phyloP scores from a whole-genome alignment of 1,140 invertebrate genomes.

The Brachionus angularis region DNA sequence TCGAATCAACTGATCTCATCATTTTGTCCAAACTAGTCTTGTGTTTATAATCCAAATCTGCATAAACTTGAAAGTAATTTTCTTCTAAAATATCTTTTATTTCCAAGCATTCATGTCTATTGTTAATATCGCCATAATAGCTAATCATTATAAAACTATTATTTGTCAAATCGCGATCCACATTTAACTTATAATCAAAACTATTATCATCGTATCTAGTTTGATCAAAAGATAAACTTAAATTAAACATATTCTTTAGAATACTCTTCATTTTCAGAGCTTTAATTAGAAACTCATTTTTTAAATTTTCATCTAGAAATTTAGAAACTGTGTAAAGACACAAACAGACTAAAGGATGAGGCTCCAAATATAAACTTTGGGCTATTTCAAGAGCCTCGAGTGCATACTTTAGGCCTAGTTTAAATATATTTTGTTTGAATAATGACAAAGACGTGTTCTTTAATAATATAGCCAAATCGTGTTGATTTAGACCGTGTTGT shows the following conservation, averaged over 20 bases:
- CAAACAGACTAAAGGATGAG: slow-evolving; percentile 1
- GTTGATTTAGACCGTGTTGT: not conserved
- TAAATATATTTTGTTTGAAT: not conserved
- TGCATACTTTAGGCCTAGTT: not conserved
- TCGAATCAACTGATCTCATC: not conserved
- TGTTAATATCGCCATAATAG: slow-evolving; percentile 2
- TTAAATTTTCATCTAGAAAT: not conserved
- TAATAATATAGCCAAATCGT: not conserved
- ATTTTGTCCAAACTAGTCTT: slow-evolving; percentile 11
- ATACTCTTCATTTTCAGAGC: slow-evolving; percentile 19
- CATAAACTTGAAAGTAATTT: slow-evolving; percentile 6
- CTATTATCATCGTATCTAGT: slow-evolving; percentile 2
- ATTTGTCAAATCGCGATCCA: no score
- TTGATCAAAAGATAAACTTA: not conserved
- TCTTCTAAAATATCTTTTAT: slow-evolving; percentile 25
- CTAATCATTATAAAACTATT: slow-evolving; percentile 32
- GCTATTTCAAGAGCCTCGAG: slow-evolving; percentile 2
- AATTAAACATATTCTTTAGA: slow-evolving; percentile 11
- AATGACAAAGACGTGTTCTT: slow-evolving; percentile 4
- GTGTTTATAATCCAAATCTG: not conserved
- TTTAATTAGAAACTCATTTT: not conserved
- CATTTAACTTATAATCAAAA: slow-evolving; percentile 11
- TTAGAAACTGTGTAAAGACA: not conserved
- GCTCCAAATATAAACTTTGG: not conserved
- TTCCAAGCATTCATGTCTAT: slow-evolving; percentile 19